Conservation (phyloP, 2,888 invertebrate genomes). For the Heteromyza rotundicornis region DNA sequence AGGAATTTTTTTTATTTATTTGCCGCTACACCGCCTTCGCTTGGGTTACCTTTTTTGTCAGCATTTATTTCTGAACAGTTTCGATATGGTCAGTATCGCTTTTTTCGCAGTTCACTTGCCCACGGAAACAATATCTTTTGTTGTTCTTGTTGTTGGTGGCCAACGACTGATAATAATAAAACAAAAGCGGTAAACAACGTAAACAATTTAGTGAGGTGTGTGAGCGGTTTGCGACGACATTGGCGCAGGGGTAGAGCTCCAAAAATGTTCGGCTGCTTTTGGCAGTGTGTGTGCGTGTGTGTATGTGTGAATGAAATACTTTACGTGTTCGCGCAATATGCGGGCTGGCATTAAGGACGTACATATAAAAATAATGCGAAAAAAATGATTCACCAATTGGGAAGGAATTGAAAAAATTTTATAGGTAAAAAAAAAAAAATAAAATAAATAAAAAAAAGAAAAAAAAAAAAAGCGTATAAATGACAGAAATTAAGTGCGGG, state of each 20-base stretch:
- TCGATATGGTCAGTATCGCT: neutral
- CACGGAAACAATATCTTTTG: neutral
- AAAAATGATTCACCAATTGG: too few relatives aligned
- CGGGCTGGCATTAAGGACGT: neutral
- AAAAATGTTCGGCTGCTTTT: too few relatives aligned
- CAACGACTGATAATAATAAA: neutral
- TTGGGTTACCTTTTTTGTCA: neutral
- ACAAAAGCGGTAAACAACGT: neutral
- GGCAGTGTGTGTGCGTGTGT: too few relatives aligned
- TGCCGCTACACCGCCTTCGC: neutral
- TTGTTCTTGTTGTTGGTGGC: neutral
- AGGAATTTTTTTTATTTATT: too few relatives aligned
- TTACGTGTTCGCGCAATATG: neutral
- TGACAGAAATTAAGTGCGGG: slow-evolving; percentile 4
- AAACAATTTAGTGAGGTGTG: neutral
- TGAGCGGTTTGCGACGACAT: too few relatives aligned
- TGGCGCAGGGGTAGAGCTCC: too few relatives aligned
- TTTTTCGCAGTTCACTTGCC: neutral
- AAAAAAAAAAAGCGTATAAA: neutral
- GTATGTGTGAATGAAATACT: too few relatives aligned
- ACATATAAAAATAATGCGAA: neutral
- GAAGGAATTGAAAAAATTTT: too few relatives aligned
- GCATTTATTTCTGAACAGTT: neutral
- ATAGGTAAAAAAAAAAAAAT: neutral
- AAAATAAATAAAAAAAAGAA: neutral